Evolutionary conservation across 2,113 vertebrate species (phyloP).

Genomic region (Apteryx mantelli): DNA sequence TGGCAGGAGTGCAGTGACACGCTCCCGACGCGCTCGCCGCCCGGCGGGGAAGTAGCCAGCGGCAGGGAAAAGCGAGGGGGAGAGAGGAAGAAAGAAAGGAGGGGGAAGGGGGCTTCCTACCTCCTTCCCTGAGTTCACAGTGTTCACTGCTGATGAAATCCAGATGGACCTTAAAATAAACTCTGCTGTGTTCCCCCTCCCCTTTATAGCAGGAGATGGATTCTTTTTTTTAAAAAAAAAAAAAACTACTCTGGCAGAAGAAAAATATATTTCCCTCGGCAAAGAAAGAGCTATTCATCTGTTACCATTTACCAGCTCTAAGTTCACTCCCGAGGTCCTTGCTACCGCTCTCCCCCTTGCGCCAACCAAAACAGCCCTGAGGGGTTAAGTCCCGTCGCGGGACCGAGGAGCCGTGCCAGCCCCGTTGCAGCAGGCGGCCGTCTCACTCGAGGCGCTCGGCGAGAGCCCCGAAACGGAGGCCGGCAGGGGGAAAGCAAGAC

Average conservation of each 20-base stretch:
- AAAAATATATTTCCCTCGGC: not conserved
- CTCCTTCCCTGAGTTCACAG: not conserved
- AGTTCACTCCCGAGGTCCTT: not conserved
- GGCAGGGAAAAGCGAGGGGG: not conserved
- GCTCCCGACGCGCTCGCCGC: not conserved
- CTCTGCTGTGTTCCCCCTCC: not conserved
- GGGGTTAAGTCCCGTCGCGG: rapidly evolving
- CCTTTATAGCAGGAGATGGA: not conserved
- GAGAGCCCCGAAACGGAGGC: no score
- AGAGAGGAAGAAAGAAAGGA: not conserved
- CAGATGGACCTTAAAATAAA: conserved; percentile 59
- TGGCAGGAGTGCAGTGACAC: not conserved
- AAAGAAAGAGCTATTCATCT: conserved; percentile 27
- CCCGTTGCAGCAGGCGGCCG: not conserved
- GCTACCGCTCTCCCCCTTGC: not conserved
- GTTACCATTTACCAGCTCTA: not conserved
- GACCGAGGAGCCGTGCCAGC: rapidly evolving
- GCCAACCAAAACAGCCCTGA: rapidly evolving
- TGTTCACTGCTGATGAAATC: conserved; percentile 51
- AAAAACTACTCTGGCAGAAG: not conserved
- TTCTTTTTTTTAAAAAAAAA: not conserved
- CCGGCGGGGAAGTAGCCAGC: not conserved
- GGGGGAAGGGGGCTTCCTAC: not conserved
- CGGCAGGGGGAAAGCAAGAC: rapidly evolving
- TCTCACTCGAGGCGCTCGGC: no score